Conservation (phyloP, 92 coral and sea anemone species). For the Zoanthus solanderi region DNA sequence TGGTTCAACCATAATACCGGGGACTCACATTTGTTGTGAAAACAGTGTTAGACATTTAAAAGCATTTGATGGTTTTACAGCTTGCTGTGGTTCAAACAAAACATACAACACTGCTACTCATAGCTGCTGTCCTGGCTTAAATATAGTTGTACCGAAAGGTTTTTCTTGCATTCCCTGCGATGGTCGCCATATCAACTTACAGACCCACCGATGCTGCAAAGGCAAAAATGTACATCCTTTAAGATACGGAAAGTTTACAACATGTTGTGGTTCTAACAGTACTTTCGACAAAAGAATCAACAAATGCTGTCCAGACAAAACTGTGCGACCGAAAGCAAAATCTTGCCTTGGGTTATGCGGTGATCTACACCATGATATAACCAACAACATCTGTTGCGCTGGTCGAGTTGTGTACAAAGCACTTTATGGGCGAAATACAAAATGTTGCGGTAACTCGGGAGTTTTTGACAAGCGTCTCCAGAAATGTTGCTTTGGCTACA, state of each 20-base stretch:
- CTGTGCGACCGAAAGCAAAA: not conserved
- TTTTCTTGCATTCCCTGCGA: slow-evolving; percentile 38
- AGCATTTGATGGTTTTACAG: slow-evolving; percentile 5
- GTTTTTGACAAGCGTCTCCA: slow-evolving; percentile 3
- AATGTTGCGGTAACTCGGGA: slow-evolving; percentile 26
- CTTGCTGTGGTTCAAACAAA: slow-evolving; percentile 23
- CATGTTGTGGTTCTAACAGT: slow-evolving; percentile 11
- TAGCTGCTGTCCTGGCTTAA: slow-evolving; percentile 34
- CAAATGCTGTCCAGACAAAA: slow-evolving; percentile 34
- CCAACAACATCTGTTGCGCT: slow-evolving; percentile 25
- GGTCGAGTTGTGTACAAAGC: slow-evolving; percentile 23
- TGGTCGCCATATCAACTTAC: slow-evolving; percentile 27
- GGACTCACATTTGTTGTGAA: slow-evolving; percentile 25
- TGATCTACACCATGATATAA: not conserved
- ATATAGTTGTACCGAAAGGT: not conserved
- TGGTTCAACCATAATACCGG: not conserved
- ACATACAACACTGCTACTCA: slow-evolving; percentile 16
- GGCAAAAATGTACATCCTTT: slow-evolving; percentile 11
- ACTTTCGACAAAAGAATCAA: slow-evolving; percentile 6
- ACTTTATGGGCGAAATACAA: slow-evolving; percentile 2
- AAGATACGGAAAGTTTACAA: not conserved
- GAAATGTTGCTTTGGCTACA: slow-evolving; percentile 42
- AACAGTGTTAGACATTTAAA: slow-evolving; percentile 19
- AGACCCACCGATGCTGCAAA: slow-evolving; percentile 20
- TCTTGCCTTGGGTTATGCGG: slow-evolving; percentile 19